Conservation (phyloP, 1,140 invertebrate genomes). For the Scaptomyza graminum region DNA sequence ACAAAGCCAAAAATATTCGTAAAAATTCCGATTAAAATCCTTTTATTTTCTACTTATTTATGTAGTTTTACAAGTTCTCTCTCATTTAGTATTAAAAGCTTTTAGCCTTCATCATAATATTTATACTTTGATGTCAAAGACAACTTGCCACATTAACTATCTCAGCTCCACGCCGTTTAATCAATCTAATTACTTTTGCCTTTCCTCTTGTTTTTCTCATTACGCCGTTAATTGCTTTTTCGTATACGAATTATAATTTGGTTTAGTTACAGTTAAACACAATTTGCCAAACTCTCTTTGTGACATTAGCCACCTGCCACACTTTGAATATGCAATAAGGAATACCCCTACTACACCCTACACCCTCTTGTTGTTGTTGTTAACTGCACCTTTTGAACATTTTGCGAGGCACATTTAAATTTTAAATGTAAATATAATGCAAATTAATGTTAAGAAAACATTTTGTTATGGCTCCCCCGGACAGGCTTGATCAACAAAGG, state of each 20-base stretch:
- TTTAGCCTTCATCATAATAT: too few species aligned
- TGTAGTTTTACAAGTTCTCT: too few species aligned
- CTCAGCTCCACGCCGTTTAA: neutral
- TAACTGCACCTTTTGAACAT: slow-evolving; percentile 41
- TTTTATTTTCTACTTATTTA: too few species aligned
- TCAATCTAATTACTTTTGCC: slow-evolving; percentile 1
- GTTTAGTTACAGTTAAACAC: slow-evolving; percentile 5
- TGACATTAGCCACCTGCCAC: slow-evolving; percentile 33
- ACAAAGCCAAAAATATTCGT: too few species aligned
- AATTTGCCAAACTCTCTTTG: slow-evolving; percentile 27
- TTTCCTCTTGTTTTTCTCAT: slow-evolving; percentile 2
- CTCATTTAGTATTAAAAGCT: too few species aligned
- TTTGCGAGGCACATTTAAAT: slow-evolving; percentile 60
- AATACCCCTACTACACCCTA: neutral
- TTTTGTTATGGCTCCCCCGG: slow-evolving; percentile 50
- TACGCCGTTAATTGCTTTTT: slow-evolving; percentile 20
- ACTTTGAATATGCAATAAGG: neutral
- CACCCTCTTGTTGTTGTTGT: slow-evolving; percentile 7
- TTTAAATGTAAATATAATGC: slow-evolving; percentile 79
- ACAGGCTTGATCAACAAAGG: slow-evolving; percentile 56
- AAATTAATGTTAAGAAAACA: slow-evolving; percentile 75
- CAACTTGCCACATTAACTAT: too few species aligned
- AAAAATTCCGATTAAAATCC: too few species aligned
- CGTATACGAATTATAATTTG: slow-evolving; percentile 1
- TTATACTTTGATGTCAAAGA: too few species aligned